Evolutionary conservation across 1,140 invertebrate genomes (phyloP), one percentile per base, ranked within the genome.

Genomic region (Plectus sambesii): DNA sequence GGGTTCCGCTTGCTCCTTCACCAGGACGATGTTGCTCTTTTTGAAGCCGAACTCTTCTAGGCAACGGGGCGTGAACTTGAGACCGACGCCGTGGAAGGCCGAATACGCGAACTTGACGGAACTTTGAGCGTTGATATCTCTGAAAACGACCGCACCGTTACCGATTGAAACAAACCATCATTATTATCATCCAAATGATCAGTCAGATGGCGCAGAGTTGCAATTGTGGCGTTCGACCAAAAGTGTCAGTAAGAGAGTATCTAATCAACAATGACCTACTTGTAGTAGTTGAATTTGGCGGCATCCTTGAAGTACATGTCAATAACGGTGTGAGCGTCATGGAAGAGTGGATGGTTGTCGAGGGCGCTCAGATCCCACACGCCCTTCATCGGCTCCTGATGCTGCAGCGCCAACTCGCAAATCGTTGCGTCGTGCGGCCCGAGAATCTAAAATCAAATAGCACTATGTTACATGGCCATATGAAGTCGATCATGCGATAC

Each of bases 61-160:
- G 4, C 84, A 82, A 56, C 80, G 72, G 33, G 75, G 64, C 53
- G 92, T 78, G 68, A 81, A 93, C 6, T 78, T 69, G 67, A 85
- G 82, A 1, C 89, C 89, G 12, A 99, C 90, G 22, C 94, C 94
- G 70, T 99, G 94, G 83, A 99, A 90, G 0, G 93, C 84, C 36
- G 89, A 94, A 60, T 96, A 97, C 0, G 84, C 83, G 54, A 87
- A 82, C 58, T 77, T 77, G 3, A 88, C 62, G 20, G 73, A 68
- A 2, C 79, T 66, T 15, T 69, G 75, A 35, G 60, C 64, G 69
- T 87, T 88, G 12, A 77, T 42, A 12, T 71, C 66, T 51, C 70
- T 73, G 48, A 41, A 56, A 51, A 49, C 49, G 47, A 42, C 39
- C 46, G 27, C 37, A 24, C 38, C 19, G 52, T 47, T 55, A 57